These are phyloP conservation scores for Dinomys branickii DNA, from an alignment of 2,113 vertebrate genomes.

Conservation along the genomic window DNA sequence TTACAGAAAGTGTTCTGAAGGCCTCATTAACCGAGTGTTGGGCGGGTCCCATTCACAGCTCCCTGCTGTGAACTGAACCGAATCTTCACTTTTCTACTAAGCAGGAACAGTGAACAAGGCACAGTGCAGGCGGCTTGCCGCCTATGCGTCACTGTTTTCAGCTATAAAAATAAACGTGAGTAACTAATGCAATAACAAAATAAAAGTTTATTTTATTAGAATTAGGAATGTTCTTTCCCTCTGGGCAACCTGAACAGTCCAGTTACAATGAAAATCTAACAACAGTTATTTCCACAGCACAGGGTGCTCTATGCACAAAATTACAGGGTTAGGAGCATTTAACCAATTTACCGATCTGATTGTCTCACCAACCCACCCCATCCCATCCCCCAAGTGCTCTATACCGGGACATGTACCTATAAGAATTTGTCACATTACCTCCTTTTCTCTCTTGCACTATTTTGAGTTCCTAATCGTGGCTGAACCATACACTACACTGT, in stretches of 20 bases:
- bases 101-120: constrained; percentile 74
- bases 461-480: constrained; percentile 74
- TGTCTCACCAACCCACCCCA: constrained; percentile 78
- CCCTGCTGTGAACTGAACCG: constrained; percentile 58
- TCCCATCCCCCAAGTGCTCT: constrained; percentile 78
- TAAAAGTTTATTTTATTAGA: constrained; percentile 82
- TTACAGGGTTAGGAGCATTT: constrained; percentile 82
- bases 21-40: constrained; percentile 27
- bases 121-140: constrained; percentile 52
- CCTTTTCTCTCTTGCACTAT: constrained; percentile 64
- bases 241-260: constrained; percentile 84
- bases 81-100: constrained; percentile 63
- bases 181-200: constrained; percentile 82
- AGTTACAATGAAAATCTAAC: constrained; percentile 85
- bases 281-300: constrained; percentile 85
- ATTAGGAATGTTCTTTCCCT: constrained; percentile 85
- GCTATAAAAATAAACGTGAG: constrained; percentile 75
- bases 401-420: constrained; percentile 64
- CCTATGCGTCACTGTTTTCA: constrained; percentile 17
- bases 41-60: constrained; percentile 74
- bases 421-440: constrained; percentile 70
- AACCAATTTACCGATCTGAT: constrained; percentile 76
- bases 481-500: constrained; percentile 73
- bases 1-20: constrained; percentile 47
- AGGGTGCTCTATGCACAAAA: constrained; percentile 82